These are phyloP conservation scores for Mormyrus hasselquistii DNA, from an alignment of 2,797 vertebrate species.

Conservation along the genomic window DNA sequence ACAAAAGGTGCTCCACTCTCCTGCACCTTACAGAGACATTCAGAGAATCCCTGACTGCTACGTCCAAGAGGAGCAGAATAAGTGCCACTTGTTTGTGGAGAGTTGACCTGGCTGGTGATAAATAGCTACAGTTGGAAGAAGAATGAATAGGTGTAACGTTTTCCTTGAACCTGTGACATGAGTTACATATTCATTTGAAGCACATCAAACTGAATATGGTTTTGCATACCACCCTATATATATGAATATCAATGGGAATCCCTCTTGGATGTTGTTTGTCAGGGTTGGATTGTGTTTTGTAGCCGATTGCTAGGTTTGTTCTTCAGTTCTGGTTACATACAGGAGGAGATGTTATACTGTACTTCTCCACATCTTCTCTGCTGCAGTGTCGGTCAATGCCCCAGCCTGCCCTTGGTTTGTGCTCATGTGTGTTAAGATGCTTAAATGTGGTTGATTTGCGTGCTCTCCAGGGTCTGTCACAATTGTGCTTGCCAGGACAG, in stretches of 20 bases:
- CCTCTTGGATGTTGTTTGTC: background rate
- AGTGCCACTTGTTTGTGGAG: background rate
- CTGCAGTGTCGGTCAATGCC: background rate
- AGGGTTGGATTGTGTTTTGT: background rate
- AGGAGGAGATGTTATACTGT: background rate
- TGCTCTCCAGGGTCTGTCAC: background rate
- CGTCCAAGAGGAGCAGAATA: background rate
- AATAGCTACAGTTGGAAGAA: background rate
- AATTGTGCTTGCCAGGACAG: background rate
- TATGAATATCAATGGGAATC: background rate
- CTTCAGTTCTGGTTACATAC: background rate
- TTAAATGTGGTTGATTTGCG: background rate
- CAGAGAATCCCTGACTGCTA: background rate
- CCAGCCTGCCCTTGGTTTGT: background rate
- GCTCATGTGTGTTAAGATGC: background rate
- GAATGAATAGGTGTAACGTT: background rate
- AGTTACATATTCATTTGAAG: background rate
- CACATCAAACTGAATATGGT: background rate
- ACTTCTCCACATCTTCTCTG: background rate
- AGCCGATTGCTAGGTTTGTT: background rate
- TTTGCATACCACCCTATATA: background rate
- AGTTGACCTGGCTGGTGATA: background rate
- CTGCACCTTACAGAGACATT: background rate
- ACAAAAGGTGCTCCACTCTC: background rate
- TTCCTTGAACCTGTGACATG: background rate